Evolutionary conservation across 2,113 vertebrate species (phyloP), one percentile per base, ranked within the genome.

Genomic region (Lonchura striata): DNA sequence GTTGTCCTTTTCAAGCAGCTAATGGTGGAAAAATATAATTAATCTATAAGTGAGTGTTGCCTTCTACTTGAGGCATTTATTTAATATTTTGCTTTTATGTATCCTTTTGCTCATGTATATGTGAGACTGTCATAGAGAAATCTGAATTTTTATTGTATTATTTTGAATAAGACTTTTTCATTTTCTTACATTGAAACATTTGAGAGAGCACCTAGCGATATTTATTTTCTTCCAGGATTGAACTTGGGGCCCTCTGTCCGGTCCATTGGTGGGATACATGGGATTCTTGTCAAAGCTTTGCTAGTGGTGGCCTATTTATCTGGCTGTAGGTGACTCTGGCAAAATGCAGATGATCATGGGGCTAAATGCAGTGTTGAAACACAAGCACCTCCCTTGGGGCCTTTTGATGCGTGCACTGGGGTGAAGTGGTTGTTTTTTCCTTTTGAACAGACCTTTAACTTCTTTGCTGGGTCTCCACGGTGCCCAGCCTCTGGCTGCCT

Each of bases 391-490:
- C 42, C 31, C 25, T 39, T 35, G 17, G 42, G 23, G 24, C 6
- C 24, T 31, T 86, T 39, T 22, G 46, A 5, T 65, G 10, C 0
- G 0, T 57, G 37, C 12, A 1, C n/a, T 64, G 42, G 24, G 13
- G 10, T 6, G 25, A n/a, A 22, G 2, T 6, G 15, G 10, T 13
- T 0, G 0, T 1, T 46, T 79, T 87, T 35, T 66, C 6, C 56
- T 72, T 79, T 64, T 52, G 66, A 18, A 11, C 21, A 30, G 49
- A 66, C 20, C 46, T 88, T 42, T 42, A 16, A 16, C 44, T 60
- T 25, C 2, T 7, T 41, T 16, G 2, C 2, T n/a, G 41, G 23
- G 13, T 19, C 37, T 82, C 18, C 0, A 0, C 0, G 0, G 33
- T 70, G 28, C 42, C 42, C 22, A 20, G 24, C 39, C 18, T 41